Evolutionary conservation across 1,140 invertebrate species (phyloP).

Genomic region (Paraescarpia echinospica): DNA sequence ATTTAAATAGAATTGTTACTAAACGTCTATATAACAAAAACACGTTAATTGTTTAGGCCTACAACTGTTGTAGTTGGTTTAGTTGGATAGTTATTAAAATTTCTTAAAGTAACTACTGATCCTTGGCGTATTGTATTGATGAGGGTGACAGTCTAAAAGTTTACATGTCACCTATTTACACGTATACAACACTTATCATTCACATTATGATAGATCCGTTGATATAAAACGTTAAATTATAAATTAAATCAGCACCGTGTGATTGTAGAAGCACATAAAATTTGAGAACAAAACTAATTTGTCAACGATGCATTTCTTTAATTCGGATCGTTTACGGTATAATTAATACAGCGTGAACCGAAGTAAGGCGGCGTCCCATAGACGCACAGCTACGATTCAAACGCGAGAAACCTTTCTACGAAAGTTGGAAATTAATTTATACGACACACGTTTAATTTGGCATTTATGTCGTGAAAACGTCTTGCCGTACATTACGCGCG

Average conservation of each 20-base stretch:
- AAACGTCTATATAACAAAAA: too few species aligned
- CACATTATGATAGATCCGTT: background rate
- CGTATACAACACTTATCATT: too few species aligned
- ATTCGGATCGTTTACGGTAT: background rate
- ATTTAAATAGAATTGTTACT: too few species aligned
- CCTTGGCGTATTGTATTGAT: too few species aligned
- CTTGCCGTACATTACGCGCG: background rate
- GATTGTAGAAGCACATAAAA: background rate
- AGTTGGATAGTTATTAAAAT: too few species aligned
- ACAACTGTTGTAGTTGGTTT: too few species aligned
- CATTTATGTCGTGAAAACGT: background rate
- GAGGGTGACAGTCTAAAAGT: too few species aligned
- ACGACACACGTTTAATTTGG: background rate
- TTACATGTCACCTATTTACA: too few species aligned
- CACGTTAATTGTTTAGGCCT: too few species aligned
- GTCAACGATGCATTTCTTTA: background rate
- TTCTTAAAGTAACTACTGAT: too few species aligned
- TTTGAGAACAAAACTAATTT: background rate
- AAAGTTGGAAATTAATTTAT: conserved; percentile 7
- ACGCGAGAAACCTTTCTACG: background rate
- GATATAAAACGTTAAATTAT: background rate
- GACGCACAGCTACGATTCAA: background rate
- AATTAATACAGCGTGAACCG: background rate
- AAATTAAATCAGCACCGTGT: background rate
- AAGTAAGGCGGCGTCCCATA: background rate